Percentiles rank a stretch among this genome's conserved stretches.
phyloP scores from a whole-genome alignment of 2,888 invertebrate species.

The Drosophila ezoana region DNA sequence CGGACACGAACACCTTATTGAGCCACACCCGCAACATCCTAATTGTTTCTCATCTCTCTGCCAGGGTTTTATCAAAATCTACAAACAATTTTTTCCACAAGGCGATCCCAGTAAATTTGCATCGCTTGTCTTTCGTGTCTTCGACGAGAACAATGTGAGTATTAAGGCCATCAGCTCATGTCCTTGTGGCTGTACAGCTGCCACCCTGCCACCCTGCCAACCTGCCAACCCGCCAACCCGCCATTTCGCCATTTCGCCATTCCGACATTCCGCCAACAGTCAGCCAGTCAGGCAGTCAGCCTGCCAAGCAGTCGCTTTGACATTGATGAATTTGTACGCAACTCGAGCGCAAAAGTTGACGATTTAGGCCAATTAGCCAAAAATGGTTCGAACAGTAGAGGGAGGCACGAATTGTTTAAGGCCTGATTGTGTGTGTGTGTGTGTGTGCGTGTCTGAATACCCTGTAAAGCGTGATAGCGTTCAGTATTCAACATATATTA shows the following conservation, averaged over 20 bases:
- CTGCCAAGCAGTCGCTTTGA: constrained; percentile 39
- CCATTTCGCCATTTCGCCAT: too few species aligned
- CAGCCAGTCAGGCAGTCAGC: constrained; percentile 7
- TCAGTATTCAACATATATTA: not conserved
- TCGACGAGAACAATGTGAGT: constrained; percentile 99
- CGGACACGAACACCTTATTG: constrained; percentile 9
- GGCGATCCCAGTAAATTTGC: constrained; percentile 99
- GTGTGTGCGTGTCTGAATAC: not conserved
- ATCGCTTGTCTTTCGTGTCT: constrained; percentile 98
- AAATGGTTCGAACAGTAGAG: constrained; percentile 17
- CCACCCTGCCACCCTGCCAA: not conserved
- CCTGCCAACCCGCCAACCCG: not conserved
- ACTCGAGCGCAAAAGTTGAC: constrained; percentile 57
- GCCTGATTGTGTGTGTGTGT: not conserved
- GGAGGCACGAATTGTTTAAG: not conserved
- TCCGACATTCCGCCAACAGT: not conserved
- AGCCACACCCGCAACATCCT: constrained; percentile 23
- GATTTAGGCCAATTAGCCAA: constrained; percentile 59
- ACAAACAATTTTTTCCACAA: constrained; percentile 99
- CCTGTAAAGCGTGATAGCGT: constrained; percentile 1
- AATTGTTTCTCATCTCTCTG: constrained; percentile 72
- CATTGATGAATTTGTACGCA: constrained; percentile 54
- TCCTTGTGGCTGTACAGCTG: constrained; percentile 25
- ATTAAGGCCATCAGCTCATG: constrained; percentile 42
- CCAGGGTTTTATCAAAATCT: constrained; percentile 99